phyloP scores from a whole-genome alignment of 1,140 invertebrate species.

The Sitophilus oryzae region DNA sequence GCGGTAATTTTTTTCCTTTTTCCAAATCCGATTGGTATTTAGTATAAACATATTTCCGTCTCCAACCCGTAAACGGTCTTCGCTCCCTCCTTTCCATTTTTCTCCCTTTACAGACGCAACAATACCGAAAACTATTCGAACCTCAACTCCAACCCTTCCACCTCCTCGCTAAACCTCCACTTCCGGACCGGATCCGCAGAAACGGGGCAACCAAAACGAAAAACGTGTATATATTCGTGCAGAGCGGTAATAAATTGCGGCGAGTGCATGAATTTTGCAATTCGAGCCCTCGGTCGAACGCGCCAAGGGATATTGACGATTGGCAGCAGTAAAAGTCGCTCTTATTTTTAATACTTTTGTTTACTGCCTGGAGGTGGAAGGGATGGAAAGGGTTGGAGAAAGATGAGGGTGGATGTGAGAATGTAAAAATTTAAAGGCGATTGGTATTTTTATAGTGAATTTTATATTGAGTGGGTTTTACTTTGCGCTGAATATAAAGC shows the following conservation, averaged over 20 bases:
- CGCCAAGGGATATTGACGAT: constrained; percentile 13
- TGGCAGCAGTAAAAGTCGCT: constrained; percentile 10
- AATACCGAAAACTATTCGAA: constrained; percentile 15
- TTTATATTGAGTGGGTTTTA: no score
- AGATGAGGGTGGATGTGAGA: no score
- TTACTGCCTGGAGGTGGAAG: constrained; percentile 5
- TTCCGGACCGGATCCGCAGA: no score
- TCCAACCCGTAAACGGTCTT: constrained; percentile 6
- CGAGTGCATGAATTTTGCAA: constrained; percentile 22
- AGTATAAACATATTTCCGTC: constrained; percentile 19
- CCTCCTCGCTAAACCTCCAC: no score
- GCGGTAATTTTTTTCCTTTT: no score
- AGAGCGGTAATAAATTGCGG: constrained; percentile 17
- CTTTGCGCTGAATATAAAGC: no score
- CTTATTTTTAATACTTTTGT: no score
- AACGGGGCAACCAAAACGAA: constrained; percentile 13
- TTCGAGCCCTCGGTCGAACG: constrained; percentile 17
- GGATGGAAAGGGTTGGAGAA: no score
- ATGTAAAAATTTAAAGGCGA: constrained; percentile 15
- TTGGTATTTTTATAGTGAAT: constrained; percentile 10
- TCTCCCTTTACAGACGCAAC: constrained; percentile 11
- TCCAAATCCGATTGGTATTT: constrained; percentile 13
- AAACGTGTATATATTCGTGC: constrained; percentile 10
- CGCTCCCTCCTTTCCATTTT: no score
- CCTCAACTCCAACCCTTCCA: no score